A percentile compares a stretch with the other conserved stretches of the same genome.
These are phyloP conservation scores for Enteromius unitaeniatus DNA, from an alignment of 2,797 vertebrate species.

Conservation along the genomic window DNA sequence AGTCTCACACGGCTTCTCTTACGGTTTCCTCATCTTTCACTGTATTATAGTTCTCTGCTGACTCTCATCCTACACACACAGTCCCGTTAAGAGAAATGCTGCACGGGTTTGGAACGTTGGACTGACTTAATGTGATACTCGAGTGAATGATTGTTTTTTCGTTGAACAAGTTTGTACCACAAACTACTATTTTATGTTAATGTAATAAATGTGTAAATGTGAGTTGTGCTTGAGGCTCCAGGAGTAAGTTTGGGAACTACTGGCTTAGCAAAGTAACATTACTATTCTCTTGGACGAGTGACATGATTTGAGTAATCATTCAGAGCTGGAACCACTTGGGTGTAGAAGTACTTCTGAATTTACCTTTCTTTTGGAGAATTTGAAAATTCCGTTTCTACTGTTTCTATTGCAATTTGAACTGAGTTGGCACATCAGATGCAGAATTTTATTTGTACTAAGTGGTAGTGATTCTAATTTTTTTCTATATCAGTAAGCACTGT, in stretches of 20 bases:
- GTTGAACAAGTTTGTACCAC: background rate
- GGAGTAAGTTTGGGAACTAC: background rate
- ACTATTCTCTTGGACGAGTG: background rate
- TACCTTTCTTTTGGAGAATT: background rate
- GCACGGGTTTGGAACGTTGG: background rate
- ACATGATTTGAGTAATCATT: background rate
- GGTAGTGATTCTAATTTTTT: background rate
- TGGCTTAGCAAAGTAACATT: background rate
- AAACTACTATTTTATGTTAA: conserved; percentile 6
- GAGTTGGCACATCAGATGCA: background rate
- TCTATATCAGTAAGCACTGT: background rate
- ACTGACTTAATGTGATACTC: background rate
- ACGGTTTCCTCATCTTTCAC: background rate
- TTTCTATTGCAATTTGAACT: background rate
- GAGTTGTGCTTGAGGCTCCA: background rate
- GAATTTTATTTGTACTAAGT: background rate
- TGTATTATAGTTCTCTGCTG: background rate
- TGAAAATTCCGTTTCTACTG: background rate
- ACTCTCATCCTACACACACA: background rate
- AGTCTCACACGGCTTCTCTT: background rate
- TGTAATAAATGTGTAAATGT: background rate
- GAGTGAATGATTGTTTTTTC: background rate
- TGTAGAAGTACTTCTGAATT: background rate
- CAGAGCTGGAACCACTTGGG: background rate
- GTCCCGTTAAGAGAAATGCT: background rate